Base-by-base conservation (phyloP, 1,140 invertebrate species). In the Cyclargus thomasi region DNA sequence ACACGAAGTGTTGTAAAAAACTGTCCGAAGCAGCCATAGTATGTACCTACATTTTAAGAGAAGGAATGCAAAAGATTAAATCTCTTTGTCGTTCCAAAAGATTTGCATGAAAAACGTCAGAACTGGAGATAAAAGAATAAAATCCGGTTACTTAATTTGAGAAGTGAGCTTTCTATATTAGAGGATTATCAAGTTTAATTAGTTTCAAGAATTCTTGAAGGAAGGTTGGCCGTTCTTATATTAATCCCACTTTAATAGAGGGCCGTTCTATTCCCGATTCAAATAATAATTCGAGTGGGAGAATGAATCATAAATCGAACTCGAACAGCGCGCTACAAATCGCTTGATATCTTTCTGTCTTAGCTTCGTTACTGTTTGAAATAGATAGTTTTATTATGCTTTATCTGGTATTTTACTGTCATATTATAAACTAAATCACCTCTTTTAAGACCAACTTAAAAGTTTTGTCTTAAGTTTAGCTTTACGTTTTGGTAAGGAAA, bases 151-250 rank as follows among this genome's bases (percentile, higher is more conserved):
- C 71, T 81, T 76, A 73, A 79, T 77, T 81, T 77, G 76, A 77
- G 78, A 85, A 79, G 72, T 76, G 74, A 73, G 70, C 68, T 70
- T 77, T 80, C 79, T 81, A 74, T 83, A 72, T 81, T 76, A 79
- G 70, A 74, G 81, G 85, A 86, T 88, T 88, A 88, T 83, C 81
- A 86, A 88, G 70, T 88, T 86, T 85, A 87, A 88, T 88, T 87
- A 82, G 80, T 83, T 86, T 82, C 75, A 67, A 78, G 74, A 79
- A 79, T 64, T 78, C 74, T 65, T 73, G 17, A 59, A 71, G 73
- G 75, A 79, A 79, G 65, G 67, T 78, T 77, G 70, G 74, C 71
- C 73, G 69, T 74, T 74, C 80, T 85, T 80, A 76, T 82, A 80
- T 82, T 71, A 72, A 69, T 73, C 64, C 69, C 70, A 74, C 70